These are phyloP conservation scores for Periparus ater DNA, from an alignment of 2,797 vertebrate genomes.

Conservation along the genomic window DNA sequence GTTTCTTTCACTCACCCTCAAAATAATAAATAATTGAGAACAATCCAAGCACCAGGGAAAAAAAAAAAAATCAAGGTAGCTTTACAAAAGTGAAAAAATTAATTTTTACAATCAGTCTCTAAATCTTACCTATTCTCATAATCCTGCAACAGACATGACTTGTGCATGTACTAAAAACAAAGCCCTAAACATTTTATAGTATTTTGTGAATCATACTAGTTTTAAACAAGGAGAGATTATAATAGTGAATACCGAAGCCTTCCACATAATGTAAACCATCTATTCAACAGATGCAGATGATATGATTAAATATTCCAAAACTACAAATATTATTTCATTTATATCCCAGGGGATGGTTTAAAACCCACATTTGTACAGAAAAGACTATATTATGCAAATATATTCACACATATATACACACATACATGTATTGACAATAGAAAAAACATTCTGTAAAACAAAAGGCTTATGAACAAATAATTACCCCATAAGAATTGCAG, in stretches of 20 bases:
- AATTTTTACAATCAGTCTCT: neutral
- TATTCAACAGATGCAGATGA: neutral
- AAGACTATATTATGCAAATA: neutral
- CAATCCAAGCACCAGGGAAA: neutral
- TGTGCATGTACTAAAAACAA: neutral
- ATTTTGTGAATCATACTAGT: neutral
- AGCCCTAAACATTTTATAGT: neutral
- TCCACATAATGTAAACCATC: neutral
- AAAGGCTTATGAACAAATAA: neutral
- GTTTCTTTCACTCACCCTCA: neutral
- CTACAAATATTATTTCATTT: neutral
- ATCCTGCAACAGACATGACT: neutral
- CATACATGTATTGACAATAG: neutral
- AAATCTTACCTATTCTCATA: neutral
- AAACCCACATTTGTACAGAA: neutral
- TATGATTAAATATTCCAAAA: neutral
- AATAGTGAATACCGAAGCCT: neutral
- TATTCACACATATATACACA: neutral
- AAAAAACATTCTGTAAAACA: neutral
- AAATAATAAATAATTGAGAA: neutral
- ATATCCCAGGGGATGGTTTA: neutral
- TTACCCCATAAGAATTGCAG: neutral
- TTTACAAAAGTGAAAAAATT: neutral
- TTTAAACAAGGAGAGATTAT: neutral
- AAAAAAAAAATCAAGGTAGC: neutral